Base-by-base conservation (phyloP, 2,888 invertebrate species). In the Dysmachus trigonus region DNA sequence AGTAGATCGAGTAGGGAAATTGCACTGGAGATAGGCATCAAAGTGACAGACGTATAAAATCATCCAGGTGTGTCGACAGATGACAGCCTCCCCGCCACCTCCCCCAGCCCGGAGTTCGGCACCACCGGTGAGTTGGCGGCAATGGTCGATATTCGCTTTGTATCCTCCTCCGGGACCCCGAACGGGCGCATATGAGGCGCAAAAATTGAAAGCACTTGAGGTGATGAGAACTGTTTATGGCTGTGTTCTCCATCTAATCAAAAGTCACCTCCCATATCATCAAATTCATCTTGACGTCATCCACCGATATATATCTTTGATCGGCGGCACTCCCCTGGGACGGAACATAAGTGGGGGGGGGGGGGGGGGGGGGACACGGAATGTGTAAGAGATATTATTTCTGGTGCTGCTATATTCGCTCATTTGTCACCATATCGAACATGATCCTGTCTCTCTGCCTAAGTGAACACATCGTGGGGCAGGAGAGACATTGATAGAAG, bases 371-470 rank as follows among this genome's bases (percentile, higher is more conserved):
- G n/a, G n/a, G n/a, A n/a, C n/a, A n/a, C 79, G n/a, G 79, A 79
- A 79, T 47, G 31, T 79, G 31, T 79, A 51, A 41, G 30, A 13
- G 47, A 79, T 71, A 82, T 82, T 82, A 62, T 71, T 62, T 71
- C 82, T 51, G 31, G 27, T 35, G 62, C 71, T 35, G 71, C 62
- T 82, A 35, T 82, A 71, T 53, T 62, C 62, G 35, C 82, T 82
- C 82, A 71, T 82, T 82, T 82, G 82, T 82, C 82, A 82, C 82
- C 82, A 62, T 82, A 82, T 82, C 82, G 82, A 82, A 82, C 82
- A 53, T 71, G 81, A 82, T 82, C 81, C 81, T 33, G 35, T 35
- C 22, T 35, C 22, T 71, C 38, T 62, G 82, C 53, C 33, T 82
- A 18, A 62, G 62, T 15, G 38, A 31, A 82, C 62, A 81, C 47